These are phyloP conservation scores for Drosophila subpulchrella DNA, from an alignment of 1,140 invertebrate species.

Conservation along the genomic window DNA sequence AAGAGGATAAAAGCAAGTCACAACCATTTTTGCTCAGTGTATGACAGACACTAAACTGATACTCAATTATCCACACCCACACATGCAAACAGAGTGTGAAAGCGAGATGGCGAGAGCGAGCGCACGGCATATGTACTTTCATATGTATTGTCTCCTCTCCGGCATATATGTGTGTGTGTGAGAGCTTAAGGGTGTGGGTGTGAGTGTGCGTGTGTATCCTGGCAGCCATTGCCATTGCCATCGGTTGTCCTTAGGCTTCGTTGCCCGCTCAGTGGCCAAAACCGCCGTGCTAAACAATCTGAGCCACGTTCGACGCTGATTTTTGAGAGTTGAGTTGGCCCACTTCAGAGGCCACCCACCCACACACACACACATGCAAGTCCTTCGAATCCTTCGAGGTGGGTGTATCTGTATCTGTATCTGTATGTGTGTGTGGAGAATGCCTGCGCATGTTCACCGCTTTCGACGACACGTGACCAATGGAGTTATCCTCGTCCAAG, in stretches of 20 bases:
- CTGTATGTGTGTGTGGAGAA: not conserved
- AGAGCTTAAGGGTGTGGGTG: slow-evolving; percentile 2
- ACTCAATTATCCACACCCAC: slow-evolving; percentile 75
- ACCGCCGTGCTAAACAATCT: slow-evolving; percentile 33
- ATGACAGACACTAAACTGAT: slow-evolving; percentile 75
- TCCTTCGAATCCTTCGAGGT: not conserved
- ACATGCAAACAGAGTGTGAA: slow-evolving; percentile 19
- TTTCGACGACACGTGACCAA: slow-evolving; percentile 35
- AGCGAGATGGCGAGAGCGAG: not conserved
- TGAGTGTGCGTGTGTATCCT: slow-evolving; percentile 51
- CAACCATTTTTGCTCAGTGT: not conserved
- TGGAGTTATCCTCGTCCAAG: slow-evolving; percentile 25
- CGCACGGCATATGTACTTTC: slow-evolving; percentile 23
- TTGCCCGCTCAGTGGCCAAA: slow-evolving; percentile 36
- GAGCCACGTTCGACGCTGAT: slow-evolving; percentile 39
- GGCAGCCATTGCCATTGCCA: slow-evolving; percentile 77
- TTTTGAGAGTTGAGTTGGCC: slow-evolving; percentile 39
- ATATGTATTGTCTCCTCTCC: slow-evolving; percentile 32
- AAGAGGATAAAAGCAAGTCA: no score
- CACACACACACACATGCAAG: not conserved
- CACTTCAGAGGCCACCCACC: slow-evolving; percentile 32
- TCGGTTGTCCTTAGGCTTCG: slow-evolving; percentile 46
- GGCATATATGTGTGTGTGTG: slow-evolving; percentile 5
- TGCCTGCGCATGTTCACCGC: slow-evolving; percentile 37
- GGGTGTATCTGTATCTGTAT: not conserved